phyloP scores from a whole-genome alignment of 2,113 vertebrate species.

The Corynorhinus townsendii region DNA sequence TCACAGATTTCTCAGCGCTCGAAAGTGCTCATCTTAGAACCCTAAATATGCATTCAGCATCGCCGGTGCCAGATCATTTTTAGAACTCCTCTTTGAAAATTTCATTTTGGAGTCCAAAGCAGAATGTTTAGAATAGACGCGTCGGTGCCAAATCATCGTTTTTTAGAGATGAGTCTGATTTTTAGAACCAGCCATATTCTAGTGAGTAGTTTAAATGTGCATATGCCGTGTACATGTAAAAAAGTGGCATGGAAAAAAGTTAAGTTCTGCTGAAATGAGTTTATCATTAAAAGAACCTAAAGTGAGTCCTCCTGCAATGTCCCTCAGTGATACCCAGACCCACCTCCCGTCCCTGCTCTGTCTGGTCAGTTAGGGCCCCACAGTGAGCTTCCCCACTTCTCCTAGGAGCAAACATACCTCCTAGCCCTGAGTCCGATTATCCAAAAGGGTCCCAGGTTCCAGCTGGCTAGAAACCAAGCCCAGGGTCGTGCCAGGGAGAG shows the following conservation, averaged over 20 bases:
- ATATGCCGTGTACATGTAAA: rapidly evolving
- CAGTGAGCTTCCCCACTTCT: background rate
- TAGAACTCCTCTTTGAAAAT: background rate
- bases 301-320: rapidly evolving
- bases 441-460: background rate
- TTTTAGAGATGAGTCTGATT: background rate
- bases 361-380: background rate
- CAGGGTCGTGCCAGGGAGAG: background rate
- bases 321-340: background rate
- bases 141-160: background rate
- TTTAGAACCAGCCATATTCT: background rate
- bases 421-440: background rate
- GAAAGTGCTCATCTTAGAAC: background rate
- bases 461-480: background rate
- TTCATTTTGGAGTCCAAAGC: background rate
- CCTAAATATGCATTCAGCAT: background rate
- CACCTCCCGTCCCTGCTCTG: background rate
- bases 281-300: background rate
- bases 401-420: background rate
- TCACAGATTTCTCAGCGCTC: background rate
- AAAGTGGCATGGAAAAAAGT: background rate
- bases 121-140: background rate
- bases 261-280: background rate
- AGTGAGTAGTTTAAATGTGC: background rate
- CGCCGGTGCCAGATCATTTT: background rate